Base-by-base conservation (phyloP, 1,140 invertebrate genomes). In the Drosophila suzukii region DNA sequence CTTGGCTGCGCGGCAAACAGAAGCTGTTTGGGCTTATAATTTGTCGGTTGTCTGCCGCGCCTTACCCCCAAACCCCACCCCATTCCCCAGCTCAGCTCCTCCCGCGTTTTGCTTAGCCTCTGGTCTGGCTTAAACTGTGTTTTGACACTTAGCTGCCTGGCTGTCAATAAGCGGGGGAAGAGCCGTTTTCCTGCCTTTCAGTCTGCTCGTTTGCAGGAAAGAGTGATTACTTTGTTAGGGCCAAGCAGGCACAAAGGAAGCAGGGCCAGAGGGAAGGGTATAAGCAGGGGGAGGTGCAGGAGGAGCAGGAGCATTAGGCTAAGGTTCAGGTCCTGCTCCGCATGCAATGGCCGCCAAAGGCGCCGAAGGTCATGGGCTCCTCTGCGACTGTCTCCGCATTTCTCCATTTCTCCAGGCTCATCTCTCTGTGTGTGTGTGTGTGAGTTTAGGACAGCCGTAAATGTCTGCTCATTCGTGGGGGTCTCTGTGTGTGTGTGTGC, bases 321-420 rank as follows among this genome's bases (percentile, higher is more conserved):
- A 47, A 24, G 11, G 44, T 10, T 34, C 32, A 10, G 32, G 32
- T 34, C 32, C 32, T 47, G 11, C 20, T 47, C 6, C 44, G 20
- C 44, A 4, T 84, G 80, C 80, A 67, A 63, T 78, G 73, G 54
- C 75, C 76, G 68, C 67, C 79, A 88, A 88, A 88, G 84, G 66
- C 85, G 78, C 41, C 72, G 80, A 88, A 89, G 84, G 84, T 86
- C 82, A 86, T 60, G 82, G 76, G 59, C 71, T 61, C 32, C 67
- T 68, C 6, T 30, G 38, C 15, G 58, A 10, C 47, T 63, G 27
- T 36, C 34, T 43, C 4, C 27, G 17, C 65, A 49, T 17, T 30
- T 34, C 47, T 58, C 49, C 39, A 49, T 17, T 27, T 12, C 17
- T 6, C 10, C 34, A 24, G n/a, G n/a, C 24, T 11, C 47, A 39